Evolutionary conservation across 2,888 invertebrate genomes (phyloP).

Genomic region (Cephonodes hylas): DNA sequence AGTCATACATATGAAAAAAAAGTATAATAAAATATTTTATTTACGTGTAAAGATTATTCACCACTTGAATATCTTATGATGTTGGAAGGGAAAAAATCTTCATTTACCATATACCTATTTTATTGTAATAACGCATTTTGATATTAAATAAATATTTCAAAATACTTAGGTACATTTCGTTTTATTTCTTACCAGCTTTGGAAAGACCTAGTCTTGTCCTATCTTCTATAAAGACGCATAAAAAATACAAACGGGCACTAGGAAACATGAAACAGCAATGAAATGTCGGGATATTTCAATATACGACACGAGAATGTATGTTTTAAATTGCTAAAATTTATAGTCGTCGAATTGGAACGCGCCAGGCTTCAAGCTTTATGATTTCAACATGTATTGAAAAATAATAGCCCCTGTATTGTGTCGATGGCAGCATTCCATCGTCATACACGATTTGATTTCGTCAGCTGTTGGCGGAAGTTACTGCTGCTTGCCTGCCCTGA

Average conservation of each 20-base stretch:
- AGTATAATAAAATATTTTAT: no score
- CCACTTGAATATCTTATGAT: no score
- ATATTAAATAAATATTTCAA: no score
- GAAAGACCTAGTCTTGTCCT: no score
- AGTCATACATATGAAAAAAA: no score
- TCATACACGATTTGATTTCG: constrained; percentile 31
- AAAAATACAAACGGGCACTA: background rate
- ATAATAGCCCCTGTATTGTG: constrained; percentile 31
- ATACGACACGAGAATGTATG: background rate
- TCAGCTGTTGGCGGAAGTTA: constrained; percentile 36
- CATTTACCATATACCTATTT: no score
- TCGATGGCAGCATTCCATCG: constrained; percentile 35
- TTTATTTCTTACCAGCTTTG: no score
- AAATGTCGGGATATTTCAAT: background rate
- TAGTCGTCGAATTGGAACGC: constrained; percentile 23
- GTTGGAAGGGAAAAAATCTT: no score
- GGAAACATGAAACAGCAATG: background rate
- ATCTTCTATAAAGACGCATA: no score
- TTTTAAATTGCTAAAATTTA: constrained; percentile 22
- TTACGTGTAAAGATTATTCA: no score
- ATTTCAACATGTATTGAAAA: constrained; percentile 29
- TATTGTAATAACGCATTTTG: no score
- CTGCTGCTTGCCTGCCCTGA: constrained; percentile 19
- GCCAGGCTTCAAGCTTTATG: constrained; percentile 23
- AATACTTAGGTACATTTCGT: no score